Conservation (phyloP, 2,113 vertebrate genomes). For the Aphelocoma coerulescens region DNA sequence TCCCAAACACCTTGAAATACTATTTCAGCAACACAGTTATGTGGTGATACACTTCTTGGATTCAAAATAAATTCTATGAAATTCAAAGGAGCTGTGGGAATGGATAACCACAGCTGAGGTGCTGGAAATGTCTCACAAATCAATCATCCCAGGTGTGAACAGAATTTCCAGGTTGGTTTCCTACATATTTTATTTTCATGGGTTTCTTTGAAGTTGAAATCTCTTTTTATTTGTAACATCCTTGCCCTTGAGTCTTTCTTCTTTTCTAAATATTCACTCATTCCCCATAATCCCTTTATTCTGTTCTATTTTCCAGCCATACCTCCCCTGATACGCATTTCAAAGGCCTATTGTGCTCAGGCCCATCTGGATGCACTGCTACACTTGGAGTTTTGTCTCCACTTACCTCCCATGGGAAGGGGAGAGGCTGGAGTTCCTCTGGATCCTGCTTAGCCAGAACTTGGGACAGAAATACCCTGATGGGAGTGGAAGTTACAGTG, state of each 20-base stretch:
- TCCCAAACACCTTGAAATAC: not conserved
- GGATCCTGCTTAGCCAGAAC: not conserved
- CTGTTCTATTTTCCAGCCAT: not conserved
- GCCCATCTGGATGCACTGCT: not conserved
- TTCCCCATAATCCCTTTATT: slow-evolving; percentile 37
- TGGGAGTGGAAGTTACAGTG: not conserved
- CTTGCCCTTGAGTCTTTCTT: slow-evolving; percentile 22
- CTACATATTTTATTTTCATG: slow-evolving; percentile 36
- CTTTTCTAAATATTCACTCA: slow-evolving; percentile 6
- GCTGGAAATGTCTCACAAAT: slow-evolving; percentile 43
- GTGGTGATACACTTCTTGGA: not conserved
- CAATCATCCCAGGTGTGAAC: slow-evolving; percentile 48
- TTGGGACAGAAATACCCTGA: not conserved
- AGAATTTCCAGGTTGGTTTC: slow-evolving; percentile 43
- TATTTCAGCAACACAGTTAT: not conserved
- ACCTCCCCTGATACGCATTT: not conserved
- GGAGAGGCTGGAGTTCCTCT: not conserved
- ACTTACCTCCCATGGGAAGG: accelerated
- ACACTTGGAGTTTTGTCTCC: not conserved
- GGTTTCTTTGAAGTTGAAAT: slow-evolving; percentile 52
- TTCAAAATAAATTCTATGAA: slow-evolving; percentile 25
- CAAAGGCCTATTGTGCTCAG: not conserved
- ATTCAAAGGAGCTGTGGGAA: slow-evolving; percentile 31
- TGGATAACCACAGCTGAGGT: not conserved
- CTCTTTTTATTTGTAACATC: slow-evolving; percentile 14